Conservation (phyloP, 2,888 invertebrate genomes). For the Celastrina argiolus region DNA sequence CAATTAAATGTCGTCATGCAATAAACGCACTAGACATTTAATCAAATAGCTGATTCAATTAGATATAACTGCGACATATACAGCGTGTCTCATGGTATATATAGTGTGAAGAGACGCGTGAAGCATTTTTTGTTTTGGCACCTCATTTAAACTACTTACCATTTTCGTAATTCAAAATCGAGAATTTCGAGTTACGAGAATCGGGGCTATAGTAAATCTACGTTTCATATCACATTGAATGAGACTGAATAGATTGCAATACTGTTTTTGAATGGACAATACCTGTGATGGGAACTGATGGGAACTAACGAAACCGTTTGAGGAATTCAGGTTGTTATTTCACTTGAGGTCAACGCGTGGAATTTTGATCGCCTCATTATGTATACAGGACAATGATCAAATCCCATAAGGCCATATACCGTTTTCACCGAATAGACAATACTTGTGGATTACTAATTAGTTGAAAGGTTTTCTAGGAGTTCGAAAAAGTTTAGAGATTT, state of each 20-base stretch:
- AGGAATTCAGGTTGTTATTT: background rate
- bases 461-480: background rate
- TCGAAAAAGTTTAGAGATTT: background rate
- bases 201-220: too few relatives aligned
- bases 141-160: too few relatives aligned
- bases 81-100: too few relatives aligned
- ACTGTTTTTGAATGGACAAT: background rate
- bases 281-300: background rate
- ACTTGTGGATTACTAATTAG: conserved; percentile 12
- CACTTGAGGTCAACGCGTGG: background rate
- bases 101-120: too few relatives aligned
- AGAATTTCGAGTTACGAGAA: too few relatives aligned
- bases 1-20: too few relatives aligned
- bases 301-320: background rate
- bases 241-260: background rate
- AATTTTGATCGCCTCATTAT: conserved; percentile 1
- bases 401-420: conserved; percentile 13
- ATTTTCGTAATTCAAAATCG: too few relatives aligned
- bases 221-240: too few relatives aligned
- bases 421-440: conserved; percentile 9
- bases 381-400: conserved; percentile 8
- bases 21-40: too few relatives aligned
- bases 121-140: too few relatives aligned
- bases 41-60: too few relatives aligned
- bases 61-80: too few relatives aligned